Percentiles rank a stretch among this genome's conserved stretches.
phyloP scores from a whole-genome alignment of 1,140 invertebrate genomes.

The Zaprionus kolodkinae region DNA sequence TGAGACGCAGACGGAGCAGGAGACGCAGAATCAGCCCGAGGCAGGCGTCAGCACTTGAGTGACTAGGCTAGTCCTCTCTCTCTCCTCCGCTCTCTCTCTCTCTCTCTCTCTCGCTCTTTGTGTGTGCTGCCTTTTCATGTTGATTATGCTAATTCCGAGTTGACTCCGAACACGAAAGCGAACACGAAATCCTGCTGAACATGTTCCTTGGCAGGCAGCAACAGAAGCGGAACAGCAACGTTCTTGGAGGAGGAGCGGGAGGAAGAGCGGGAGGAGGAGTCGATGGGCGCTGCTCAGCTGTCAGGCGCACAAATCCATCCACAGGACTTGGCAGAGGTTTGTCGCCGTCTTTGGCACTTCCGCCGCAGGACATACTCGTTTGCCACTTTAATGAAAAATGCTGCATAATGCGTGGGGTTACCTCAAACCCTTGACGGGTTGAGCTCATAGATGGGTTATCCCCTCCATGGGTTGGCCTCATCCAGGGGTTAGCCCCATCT shows the following conservation, averaged over 20 bases:
- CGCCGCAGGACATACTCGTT: slow-evolving; percentile 34
- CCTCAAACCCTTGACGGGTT: not conserved
- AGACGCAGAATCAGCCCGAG: slow-evolving; percentile 13
- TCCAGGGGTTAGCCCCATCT: not conserved
- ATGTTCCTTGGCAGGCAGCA: slow-evolving; percentile 45
- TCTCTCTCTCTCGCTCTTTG: not conserved
- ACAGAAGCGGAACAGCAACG: not conserved
- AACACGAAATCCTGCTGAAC: slow-evolving; percentile 66
- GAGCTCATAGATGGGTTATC: not conserved
- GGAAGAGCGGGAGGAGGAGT: no score
- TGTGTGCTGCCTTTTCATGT: slow-evolving; percentile 74
- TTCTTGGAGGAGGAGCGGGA: not conserved
- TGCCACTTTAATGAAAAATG: slow-evolving; percentile 74
- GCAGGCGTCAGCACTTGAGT: slow-evolving; percentile 12
- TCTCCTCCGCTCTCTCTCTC: not conserved
- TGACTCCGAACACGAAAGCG: slow-evolving; percentile 58
- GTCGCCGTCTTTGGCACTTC: slow-evolving; percentile 51
- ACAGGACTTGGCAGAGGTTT: slow-evolving; percentile 54
- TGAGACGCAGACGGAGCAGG: slow-evolving; percentile 1
- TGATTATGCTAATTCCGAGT: slow-evolving; percentile 79
- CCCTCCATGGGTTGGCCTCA: not conserved
- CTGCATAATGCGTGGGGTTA: slow-evolving; percentile 60
- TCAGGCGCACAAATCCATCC: slow-evolving; percentile 51
- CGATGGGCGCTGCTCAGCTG: slow-evolving; percentile 15
- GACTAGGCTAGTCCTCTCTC: slow-evolving; percentile 16